phyloP scores from a whole-genome alignment of 2,888 invertebrate species.

The Pocota personata region DNA sequence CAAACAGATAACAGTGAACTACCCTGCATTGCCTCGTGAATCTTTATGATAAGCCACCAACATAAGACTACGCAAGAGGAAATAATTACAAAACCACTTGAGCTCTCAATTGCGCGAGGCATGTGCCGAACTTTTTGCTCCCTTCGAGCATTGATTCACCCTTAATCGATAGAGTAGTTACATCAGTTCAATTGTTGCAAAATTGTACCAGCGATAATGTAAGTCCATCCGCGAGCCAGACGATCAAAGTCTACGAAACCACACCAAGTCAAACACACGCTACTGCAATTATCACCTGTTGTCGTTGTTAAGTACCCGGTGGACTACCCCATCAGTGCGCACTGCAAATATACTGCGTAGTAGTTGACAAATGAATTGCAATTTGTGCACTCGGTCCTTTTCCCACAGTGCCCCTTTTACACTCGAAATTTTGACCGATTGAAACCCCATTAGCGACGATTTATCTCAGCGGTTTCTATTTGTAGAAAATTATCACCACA shows the following conservation, averaged over 20 bases:
- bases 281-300: constrained; percentile 69
- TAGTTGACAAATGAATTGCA: constrained; percentile 27
- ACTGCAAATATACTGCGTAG: constrained; percentile 47
- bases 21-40: background rate
- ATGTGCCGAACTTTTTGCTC: background rate
- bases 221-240: constrained; percentile 53
- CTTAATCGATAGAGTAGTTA: background rate
- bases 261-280: constrained; percentile 23
- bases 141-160: background rate
- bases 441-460: constrained; percentile 31
- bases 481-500: background rate
- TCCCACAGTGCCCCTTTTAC: background rate
- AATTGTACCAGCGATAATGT: constrained; percentile 37
- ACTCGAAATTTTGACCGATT: background rate
- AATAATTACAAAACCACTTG: background rate
- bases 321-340: background rate
- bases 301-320: background rate
- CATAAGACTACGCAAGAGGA: background rate
- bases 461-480: constrained; percentile 32
- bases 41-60: background rate
- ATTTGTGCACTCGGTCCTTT: background rate
- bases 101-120: background rate
- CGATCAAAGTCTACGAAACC: constrained; percentile 65
- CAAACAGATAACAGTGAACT: background rate
- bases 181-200: constrained; percentile 14